Base-by-base conservation (phyloP, 2,797 vertebrate genomes). In the Spinibarbus caldwelli region DNA sequence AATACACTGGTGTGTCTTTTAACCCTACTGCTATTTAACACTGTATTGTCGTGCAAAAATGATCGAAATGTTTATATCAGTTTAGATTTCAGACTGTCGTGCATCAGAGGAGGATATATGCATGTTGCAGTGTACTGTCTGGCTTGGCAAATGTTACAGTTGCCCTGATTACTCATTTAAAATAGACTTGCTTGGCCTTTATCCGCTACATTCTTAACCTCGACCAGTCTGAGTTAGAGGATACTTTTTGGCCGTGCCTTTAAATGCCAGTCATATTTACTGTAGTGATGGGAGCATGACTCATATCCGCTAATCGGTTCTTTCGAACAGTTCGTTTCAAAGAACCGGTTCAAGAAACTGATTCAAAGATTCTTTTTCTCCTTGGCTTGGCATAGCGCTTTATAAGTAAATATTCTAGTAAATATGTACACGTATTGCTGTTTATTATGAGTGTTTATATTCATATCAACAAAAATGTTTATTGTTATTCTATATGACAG, bases 1-100 rank as follows among this genome's bases (percentile, higher is more conserved):
- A 41, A 12, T 34, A 43, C 19, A 1, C 23, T 72, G 89, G 89
- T 90, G 45, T 64, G 85, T 84, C 17, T 52, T 59, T 68, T 62
- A 70, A 73, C 5, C n/a, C n/a, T 64, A 19, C 12, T 64, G 29
- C 14, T 70, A 11, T 36, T 66, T 78, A 23, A 41, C 36, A 34
- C 8, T 64, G 21, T 64, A 21, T 64, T 52, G 31, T 34, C 29
- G 8, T 59, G 12, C 19, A 70, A 52, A 43, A 5, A 29, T 36
- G 23, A 59, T 76, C 47, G 9, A 78, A 36, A 66, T n/a, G 29
- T 19, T 47, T 31, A 5, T 70, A 43, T 47, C 26, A 34, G 0
- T 23, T 64, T 8, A 15, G 57, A 26, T 31, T 15, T 66, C 1
- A 29, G 57, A 11, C 77, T 52, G 49, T 71, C 66, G 14, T 38